phyloP scores from a whole-genome alignment of 2,797 vertebrate genomes.

The Threskiornis aethiopicus region DNA sequence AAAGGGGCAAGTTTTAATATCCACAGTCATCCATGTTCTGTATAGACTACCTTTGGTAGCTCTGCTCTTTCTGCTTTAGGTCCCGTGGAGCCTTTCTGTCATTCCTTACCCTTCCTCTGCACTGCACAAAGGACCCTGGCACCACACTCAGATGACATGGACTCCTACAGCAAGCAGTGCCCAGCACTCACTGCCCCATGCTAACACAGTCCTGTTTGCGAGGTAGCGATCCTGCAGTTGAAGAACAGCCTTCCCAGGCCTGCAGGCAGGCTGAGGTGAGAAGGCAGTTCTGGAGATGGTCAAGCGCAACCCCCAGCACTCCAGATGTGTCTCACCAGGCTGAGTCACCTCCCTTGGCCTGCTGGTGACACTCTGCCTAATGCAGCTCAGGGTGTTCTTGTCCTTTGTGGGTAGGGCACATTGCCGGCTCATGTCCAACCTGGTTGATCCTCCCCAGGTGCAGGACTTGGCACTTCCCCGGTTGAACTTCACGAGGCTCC shows the following conservation, averaged over 20 bases:
- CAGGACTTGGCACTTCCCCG: neutral
- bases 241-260: neutral
- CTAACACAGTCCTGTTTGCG: rapidly evolving
- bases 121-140: neutral
- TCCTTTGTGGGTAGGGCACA: too few relatives aligned
- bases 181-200: rapidly evolving
- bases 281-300: neutral
- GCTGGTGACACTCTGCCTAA: neutral
- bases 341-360: neutral
- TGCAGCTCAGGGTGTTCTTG: neutral
- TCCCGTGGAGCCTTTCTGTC: neutral
- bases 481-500: rapidly evolving
- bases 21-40: neutral
- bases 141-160: too few relatives aligned
- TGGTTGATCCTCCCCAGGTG: neutral
- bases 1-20: neutral
- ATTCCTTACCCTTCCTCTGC: neutral
- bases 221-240: neutral
- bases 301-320: neutral
- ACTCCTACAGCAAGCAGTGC: neutral
- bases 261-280: neutral
- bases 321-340: neutral
- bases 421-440: neutral
- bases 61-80: neutral
- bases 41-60: neutral